phyloP scores from a whole-genome alignment of 2,888 invertebrate genomes.

The Thereva unica region DNA sequence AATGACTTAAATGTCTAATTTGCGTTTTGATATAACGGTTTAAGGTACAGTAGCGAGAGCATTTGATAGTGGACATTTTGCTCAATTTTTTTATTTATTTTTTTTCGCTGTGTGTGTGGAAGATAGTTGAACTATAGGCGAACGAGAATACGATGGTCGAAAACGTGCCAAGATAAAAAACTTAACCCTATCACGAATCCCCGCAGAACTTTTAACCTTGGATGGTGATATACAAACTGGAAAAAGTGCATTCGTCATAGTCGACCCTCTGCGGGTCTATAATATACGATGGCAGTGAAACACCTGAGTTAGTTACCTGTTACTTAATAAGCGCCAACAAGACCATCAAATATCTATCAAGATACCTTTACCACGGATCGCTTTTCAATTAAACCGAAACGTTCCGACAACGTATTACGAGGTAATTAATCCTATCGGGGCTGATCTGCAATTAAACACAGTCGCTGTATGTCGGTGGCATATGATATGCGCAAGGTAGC shows the following conservation, averaged over 20 bases:
- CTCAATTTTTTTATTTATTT: no score
- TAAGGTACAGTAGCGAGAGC: background rate
- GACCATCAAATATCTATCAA: constrained; percentile 2
- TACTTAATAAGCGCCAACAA: constrained; percentile 23
- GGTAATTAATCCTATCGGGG: constrained; percentile 25
- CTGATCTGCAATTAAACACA: constrained; percentile 30
- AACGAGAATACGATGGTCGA: no score
- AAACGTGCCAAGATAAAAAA: no score
- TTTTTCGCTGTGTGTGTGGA: no score
- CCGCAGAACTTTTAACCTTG: no score
- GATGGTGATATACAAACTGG: background rate
- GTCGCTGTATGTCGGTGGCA: constrained; percentile 15
- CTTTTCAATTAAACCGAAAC: constrained; percentile 26
- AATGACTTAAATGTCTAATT: constrained; percentile 31
- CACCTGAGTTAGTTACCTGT: constrained; percentile 5
- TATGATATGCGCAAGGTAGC: constrained; percentile 12
- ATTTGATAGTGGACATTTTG: background rate
- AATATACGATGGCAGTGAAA: background rate
- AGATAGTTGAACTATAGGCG: no score
- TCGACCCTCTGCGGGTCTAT: background rate
- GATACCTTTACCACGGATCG: background rate
- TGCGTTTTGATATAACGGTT: constrained; percentile 13
- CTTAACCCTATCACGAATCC: no score
- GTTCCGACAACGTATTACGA: constrained; percentile 23
- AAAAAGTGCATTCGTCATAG: constrained; percentile 25